phyloP scores from a whole-genome alignment of 2,797 vertebrate species.

The Heteromormyrus szaboi region DNA sequence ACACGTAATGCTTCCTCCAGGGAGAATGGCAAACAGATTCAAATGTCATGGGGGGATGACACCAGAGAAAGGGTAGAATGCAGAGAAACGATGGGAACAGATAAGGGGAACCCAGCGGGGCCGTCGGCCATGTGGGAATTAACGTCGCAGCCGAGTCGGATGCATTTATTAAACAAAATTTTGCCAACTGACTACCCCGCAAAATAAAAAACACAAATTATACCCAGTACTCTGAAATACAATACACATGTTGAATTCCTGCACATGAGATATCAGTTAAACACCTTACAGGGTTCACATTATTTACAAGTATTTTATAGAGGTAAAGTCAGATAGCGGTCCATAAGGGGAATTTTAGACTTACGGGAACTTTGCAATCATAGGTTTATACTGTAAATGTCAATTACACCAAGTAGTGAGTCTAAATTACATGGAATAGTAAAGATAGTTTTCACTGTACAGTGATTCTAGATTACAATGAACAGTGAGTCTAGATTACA shows the following conservation, averaged over 20 bases:
- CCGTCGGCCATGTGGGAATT: not conserved
- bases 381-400: not conserved
- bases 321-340: not conserved
- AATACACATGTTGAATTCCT: not conserved
- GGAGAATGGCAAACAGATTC: not conserved
- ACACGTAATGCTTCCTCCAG: not conserved
- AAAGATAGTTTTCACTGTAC: not conserved
- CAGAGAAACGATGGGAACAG: not conserved
- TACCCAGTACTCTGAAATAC: not conserved
- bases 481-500: not conserved
- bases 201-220: not conserved
- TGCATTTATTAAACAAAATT: not conserved
- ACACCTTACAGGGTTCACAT: not conserved
- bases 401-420: not conserved
- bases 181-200: not conserved
- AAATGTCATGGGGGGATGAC: not conserved
- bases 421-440: not conserved
- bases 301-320: not conserved
- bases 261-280: not conserved
- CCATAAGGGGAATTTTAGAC: not conserved
- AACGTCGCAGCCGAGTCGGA: not conserved
- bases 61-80: not conserved
- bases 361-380: not conserved
- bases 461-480: not conserved
- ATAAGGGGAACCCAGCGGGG: not conserved